Conservation (phyloP, 2,113 vertebrate species). For the Macrotis lagotis region DNA sequence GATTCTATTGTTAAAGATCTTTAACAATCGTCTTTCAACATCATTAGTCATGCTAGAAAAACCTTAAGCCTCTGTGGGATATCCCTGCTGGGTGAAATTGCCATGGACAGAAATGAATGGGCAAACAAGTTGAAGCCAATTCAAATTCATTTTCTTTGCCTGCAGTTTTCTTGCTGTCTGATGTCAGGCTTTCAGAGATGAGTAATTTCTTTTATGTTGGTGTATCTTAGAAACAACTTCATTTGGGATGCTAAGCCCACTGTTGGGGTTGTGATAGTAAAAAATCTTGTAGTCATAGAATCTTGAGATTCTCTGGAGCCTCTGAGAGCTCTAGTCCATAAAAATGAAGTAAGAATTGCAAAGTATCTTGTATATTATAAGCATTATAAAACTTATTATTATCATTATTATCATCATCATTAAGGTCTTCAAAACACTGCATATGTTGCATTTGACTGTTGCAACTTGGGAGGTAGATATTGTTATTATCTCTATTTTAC, state of each 20-base stretch:
- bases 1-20: not conserved
- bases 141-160: not conserved
- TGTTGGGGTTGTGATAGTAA: not conserved
- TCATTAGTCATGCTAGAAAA: not conserved
- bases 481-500: not conserved
- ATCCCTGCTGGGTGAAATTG: conserved; percentile 7
- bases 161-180: not conserved
- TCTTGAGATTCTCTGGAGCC: not conserved
- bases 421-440: not conserved
- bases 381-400: not conserved
- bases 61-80: not conserved
- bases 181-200: conserved; percentile 2
- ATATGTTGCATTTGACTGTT: not conserved
- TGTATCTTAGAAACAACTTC: conserved; percentile 1
- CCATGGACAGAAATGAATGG: not conserved
- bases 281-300: not conserved
- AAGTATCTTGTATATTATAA: not conserved
- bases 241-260: not conserved
- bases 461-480: not conserved
- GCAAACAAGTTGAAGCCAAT: conserved; percentile 1
- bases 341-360: not conserved
- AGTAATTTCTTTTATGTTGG: conserved; percentile 13
- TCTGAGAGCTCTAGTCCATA: not conserved
- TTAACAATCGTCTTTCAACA: not conserved
- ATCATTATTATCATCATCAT: not conserved